Conservation (phyloP, 2,113 vertebrate genomes). For the Myotis lucifugus region DNA sequence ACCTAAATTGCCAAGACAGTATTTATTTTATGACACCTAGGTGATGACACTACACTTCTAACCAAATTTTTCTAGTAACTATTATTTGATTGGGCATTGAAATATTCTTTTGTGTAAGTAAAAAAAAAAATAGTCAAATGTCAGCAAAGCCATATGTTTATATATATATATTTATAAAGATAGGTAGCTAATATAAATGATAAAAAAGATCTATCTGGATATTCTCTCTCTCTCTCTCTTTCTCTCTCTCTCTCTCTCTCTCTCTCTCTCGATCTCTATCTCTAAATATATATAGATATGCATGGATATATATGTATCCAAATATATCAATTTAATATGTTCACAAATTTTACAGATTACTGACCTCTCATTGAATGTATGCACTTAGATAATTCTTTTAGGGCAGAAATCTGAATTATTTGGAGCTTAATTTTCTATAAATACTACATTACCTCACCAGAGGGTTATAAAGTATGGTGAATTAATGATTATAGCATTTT, state of each 20-base stretch:
- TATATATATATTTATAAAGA: not conserved
- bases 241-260: not conserved
- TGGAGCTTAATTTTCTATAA: conserved; percentile 65
- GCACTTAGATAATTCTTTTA: conserved; percentile 2
- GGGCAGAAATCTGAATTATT: conserved; percentile 28
- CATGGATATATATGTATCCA: not conserved
- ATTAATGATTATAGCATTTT: conserved; percentile 58
- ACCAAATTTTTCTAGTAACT: not conserved
- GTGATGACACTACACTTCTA: not conserved
- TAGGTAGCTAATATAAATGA: not conserved
- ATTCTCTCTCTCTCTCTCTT: not conserved
- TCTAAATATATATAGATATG: not conserved
- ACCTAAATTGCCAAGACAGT: not conserved
- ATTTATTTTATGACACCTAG: not conserved
- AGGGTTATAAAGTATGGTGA: conserved; percentile 46
- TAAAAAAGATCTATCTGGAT: not conserved
- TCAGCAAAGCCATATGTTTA: not conserved
- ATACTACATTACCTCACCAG: conserved; percentile 18
- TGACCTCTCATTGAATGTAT: conserved; percentile 31
- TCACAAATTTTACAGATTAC: not conserved
- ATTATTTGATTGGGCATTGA: not conserved
- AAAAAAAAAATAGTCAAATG: not conserved
- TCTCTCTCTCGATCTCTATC: not conserved
- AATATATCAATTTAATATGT: not conserved
- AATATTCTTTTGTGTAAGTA: not conserved